Base-by-base conservation (phyloP, 1,140 invertebrate genomes). In the Tetramorium alpestre region DNA sequence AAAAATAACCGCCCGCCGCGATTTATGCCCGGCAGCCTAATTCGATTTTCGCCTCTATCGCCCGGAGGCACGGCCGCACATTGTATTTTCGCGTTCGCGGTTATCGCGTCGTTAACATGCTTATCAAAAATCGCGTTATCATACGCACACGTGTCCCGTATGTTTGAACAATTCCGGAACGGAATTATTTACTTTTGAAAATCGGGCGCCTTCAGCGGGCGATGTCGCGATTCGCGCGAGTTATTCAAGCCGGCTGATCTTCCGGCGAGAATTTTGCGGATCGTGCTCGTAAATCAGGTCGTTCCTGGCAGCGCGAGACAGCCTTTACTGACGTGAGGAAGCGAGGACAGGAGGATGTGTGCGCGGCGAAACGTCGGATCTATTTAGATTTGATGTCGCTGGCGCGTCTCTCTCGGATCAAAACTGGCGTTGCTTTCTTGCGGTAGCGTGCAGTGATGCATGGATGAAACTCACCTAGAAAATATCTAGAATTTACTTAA, bases 281-380 rank as follows among this genome's bases (percentile, higher is more conserved):
- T 16, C 47, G 62, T 64, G n/a, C 56, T 72, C 76, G 86, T 88
- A 88, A 87, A 88, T 88, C 86, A 88, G 87, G 28, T 80, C 51
- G 51, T 82, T 88, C 65, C 65, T 58, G 58, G 8, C 2, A 33
- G 33, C 33, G 3, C 33, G 33, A 33, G 33, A 33, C 49, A 62
- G 25, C 82, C 16, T 67, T 75, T 22, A 58, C 56, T 70, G 86
- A 85, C 49, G 49, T 18, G 49, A 49, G 60, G 54, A 70, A 65
- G 47, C 38, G 82, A 22, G 22, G 22, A 85, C 72, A 76, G 18
- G 54, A 28, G 10, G 41, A 49, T 75, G 25, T 18, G 49, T 54
- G n/a, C n/a, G 22, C 65, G 41, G 41, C 44, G 22, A 62, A 77
- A 16, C 33, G 18, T 33, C 13, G 65, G 86, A 75, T 60, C 77